A percentile compares a stretch with the other conserved stretches of the same genome.
Conservation (phyloP, 2,888 invertebrate species). For the Blomia tropicalis region DNA sequence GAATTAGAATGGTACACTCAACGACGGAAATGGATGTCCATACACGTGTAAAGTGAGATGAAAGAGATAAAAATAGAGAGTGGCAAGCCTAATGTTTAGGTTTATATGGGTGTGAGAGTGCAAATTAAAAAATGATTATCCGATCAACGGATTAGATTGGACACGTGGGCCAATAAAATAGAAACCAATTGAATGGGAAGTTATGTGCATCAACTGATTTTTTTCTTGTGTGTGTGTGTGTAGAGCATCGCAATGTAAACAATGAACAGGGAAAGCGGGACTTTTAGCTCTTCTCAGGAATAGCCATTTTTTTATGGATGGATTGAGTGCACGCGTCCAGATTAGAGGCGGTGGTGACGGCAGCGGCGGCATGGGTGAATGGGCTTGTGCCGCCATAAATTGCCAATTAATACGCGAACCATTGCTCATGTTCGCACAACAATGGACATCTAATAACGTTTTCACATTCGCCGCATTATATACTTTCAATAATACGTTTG, state of each 20-base stretch:
- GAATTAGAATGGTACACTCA: too few species aligned
- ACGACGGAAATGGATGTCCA: too few species aligned
- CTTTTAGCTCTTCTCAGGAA: too few species aligned
- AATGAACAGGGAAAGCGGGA: neutral
- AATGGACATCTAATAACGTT: too few species aligned
- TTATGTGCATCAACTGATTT: neutral
- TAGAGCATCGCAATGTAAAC: neutral
- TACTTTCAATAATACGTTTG: too few species aligned
- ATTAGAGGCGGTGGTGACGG: neutral
- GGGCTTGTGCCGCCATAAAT: neutral
- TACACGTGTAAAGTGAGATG: conserved; percentile 9
- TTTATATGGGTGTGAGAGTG: conserved; percentile 1
- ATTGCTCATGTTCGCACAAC: too few species aligned
- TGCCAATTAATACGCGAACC: too few species aligned
- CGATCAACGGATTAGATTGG: conserved; percentile 1
- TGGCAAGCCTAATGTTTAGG: too few species aligned
- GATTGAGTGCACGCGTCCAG: neutral
- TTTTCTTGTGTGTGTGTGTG: neutral
- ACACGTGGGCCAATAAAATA: conserved; percentile 1
- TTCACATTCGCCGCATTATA: too few species aligned
- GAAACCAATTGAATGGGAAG: neutral
- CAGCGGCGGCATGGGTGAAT: neutral
- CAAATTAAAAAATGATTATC: conserved; percentile 11
- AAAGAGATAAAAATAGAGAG: too few species aligned
- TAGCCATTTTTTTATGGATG: too few species aligned